Evolutionary conservation across 1,140 invertebrate genomes (phyloP).

Genomic region (Pogonomyrmex californicus): DNA sequence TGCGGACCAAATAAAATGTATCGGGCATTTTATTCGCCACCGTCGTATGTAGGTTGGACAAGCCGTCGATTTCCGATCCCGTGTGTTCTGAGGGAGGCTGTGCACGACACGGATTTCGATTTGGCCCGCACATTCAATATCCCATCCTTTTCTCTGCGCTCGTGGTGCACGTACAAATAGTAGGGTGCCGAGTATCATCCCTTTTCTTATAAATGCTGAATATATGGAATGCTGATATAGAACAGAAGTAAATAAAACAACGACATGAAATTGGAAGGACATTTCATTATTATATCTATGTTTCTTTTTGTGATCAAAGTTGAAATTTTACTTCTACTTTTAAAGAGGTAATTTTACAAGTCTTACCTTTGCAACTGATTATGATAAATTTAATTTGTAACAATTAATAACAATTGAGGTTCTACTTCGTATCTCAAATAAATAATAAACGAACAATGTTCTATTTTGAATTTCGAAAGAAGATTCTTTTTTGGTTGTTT

Average conservation of each 20-base stretch:
- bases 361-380: too few relatives aligned
- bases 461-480: too few relatives aligned
- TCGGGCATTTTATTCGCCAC: conserved; percentile 81
- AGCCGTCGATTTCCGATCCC: conserved; percentile 51
- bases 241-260: conserved; percentile 5
- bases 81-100: conserved; percentile 1
- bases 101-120: conserved; percentile 45
- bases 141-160: conserved; percentile 7
- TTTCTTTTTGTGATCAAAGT: not conserved
- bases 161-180: not conserved
- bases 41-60: conserved; percentile 46
- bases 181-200: not conserved
- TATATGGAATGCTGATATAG: conserved; percentile 19
- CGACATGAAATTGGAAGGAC: not conserved
- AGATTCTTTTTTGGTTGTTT: too few relatives aligned
- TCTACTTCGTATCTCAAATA: too few relatives aligned
- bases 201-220: conserved; percentile 33
- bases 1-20: conserved; percentile 84
- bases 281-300: not conserved
- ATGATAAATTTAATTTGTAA: too few relatives aligned
- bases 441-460: too few relatives aligned
- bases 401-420: too few relatives aligned
- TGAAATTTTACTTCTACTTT: too few relatives aligned
- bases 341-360: too few relatives aligned
- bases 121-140: conserved; percentile 42